These are phyloP conservation scores for Papilio xuthus DNA, from an alignment of 1,140 invertebrate species.

Conservation along the genomic window DNA sequence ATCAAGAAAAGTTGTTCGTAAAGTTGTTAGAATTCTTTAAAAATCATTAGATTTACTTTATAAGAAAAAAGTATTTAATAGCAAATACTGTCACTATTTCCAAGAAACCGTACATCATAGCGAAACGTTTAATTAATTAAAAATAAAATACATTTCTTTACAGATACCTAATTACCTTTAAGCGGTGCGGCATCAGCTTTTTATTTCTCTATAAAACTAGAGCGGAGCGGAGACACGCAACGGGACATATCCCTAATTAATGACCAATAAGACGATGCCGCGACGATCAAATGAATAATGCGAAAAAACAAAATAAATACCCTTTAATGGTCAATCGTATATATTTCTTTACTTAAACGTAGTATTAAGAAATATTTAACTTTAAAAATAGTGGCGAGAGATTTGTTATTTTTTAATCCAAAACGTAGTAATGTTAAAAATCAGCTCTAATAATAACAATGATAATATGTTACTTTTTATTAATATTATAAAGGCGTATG, in stretches of 20 bases:
- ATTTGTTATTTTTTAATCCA: too few species aligned
- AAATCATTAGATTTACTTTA: neutral
- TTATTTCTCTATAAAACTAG: constrained; percentile 7
- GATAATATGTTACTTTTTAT: too few species aligned
- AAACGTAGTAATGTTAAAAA: neutral
- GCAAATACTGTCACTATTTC: constrained; percentile 5
- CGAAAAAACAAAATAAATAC: constrained; percentile 51
- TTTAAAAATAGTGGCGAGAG: neutral
- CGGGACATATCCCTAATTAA: constrained; percentile 62
- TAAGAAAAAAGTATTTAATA: neutral
- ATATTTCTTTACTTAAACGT: constrained; percentile 26
- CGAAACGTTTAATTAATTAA: constrained; percentile 20
- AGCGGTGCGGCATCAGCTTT: constrained; percentile 6
- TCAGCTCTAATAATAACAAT: too few species aligned
- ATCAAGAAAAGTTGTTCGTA: neutral
- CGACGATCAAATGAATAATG: constrained; percentile 49
- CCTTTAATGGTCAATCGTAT: constrained; percentile 41
- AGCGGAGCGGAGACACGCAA: constrained; percentile 30
- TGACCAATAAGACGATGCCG: constrained; percentile 55
- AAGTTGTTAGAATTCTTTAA: neutral
- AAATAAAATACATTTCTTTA: constrained; percentile 16
- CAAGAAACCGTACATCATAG: constrained; percentile 16
- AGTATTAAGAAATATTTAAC: constrained; percentile 35
- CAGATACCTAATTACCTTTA: constrained; percentile 28
- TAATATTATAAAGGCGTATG: too few species aligned